Evolutionary conservation across 2,797 vertebrate species (phyloP), one percentile per base, ranked within the genome.

Genomic region (Spinus olivaceus): DNA sequence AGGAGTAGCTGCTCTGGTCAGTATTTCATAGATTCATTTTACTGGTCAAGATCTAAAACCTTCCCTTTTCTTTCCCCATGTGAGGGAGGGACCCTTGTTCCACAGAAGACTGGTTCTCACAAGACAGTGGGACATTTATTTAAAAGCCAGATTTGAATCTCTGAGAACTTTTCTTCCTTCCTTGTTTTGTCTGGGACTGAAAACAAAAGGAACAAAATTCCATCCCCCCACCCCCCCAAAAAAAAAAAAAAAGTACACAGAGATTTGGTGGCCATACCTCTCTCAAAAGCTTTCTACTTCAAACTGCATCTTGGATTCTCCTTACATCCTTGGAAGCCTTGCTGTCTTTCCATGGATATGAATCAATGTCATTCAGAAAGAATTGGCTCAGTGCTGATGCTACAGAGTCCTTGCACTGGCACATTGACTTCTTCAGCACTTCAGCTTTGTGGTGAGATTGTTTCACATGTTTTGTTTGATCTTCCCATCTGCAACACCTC

Each of bases 11-110:
- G 86, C 86, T 96, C 96, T 95, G 96, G 87, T 97, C 95, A 95
- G 86, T 89, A 85, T 95, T 97, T 93, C 86, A 95, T 88, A 63
- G 84, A 84, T 96, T 93, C 93, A 90, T 96, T 97, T 97, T 97
- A 96, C 96, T 97, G 96, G 91, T 97, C 96, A 97, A 96, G 97
- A 96, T 97, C 81, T 97, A 92, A 96, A 97, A 94, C 92, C 57
- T 90, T 92, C 93, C 49, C 37, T 96, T 92, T 97, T 97, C 96
- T 92, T 67, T 91, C 87, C 82, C 79, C 41, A 28, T 89, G 78
- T n/a, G 61, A 96, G 94, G 95, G 94, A 82, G 79, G 46, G 65
- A 86, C 6, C 10, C 61, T 86, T 47, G 5, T 81, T 87, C 50
- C 49, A 94, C 76, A 92, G 90, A 95, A 88, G 76, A 18, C 28